Conservation (phyloP, 2,113 vertebrate species). For the Opisthocomus hoazin region DNA sequence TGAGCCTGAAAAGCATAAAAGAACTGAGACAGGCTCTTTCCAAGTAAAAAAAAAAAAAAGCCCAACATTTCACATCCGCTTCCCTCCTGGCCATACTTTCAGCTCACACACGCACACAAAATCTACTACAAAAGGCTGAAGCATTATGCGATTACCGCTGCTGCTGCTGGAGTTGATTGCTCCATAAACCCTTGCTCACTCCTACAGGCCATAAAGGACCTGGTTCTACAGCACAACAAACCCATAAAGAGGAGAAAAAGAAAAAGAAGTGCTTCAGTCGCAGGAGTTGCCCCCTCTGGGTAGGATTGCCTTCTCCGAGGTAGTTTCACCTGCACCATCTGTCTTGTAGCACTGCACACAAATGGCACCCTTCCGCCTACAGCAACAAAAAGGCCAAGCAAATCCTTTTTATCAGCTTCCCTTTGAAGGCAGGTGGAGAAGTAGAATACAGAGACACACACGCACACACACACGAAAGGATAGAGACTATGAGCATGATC, state of each 20-base stretch:
- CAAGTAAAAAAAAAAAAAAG: background rate
- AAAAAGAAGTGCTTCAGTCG: background rate
- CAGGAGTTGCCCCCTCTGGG: background rate
- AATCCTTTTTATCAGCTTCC: constrained; percentile 39
- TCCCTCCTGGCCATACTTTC: background rate
- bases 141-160: accelerated
- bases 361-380: background rate
- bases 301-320: background rate
- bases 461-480: background rate
- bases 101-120: background rate
- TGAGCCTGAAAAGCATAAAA: constrained; percentile 21
- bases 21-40: background rate
- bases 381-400: constrained; percentile 33
- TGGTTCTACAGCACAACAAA: background rate
- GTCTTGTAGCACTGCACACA: background rate
- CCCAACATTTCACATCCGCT: background rate
- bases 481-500: background rate
- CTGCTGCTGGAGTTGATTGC: background rate
- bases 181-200: background rate
- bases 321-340: constrained; percentile 25
- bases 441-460: background rate
- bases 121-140: background rate
- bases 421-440: constrained; percentile 43
- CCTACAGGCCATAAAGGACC: background rate
- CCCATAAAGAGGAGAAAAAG: background rate